Base-by-base conservation (phyloP, 2,888 invertebrate genomes). In the Nomada flava region DNA sequence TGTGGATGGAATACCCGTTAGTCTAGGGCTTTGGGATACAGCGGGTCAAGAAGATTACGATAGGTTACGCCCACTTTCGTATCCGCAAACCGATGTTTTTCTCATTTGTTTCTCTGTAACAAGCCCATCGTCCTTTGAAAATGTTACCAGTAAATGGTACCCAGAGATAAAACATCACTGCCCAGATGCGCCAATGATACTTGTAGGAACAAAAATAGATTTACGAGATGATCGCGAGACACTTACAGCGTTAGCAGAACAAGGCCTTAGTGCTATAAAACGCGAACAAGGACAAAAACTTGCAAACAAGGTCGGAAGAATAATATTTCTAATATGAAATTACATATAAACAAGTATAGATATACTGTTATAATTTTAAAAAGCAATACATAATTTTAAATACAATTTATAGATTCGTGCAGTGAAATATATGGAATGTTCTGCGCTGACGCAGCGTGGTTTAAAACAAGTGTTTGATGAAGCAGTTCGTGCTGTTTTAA, bases 81-180 rank as follows among this genome's bases (percentile, higher is more conserved):
- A 99, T 94, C 99, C 99, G 92, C 99, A 99, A 96, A 99, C 99
- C 87, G 99, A 99, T 95, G 99, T 99, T 86, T 99, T 99, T 95
- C 96, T 99, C 92, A 98, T 99, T 95, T 99, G 99, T 95, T 99
- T 99, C 95, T 99, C 99, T 95, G 98, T 99, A 89, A 99, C 99
- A 90, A 98, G 99, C 94, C 99, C 99, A 85, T 99, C 99, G 71
- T 99, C 99, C 68, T 99, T 99, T 95, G 99, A 99, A 95, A 99
- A 99, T 96, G 99, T 99, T 86, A 98, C 98, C 92, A 98, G 98
- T 88, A 99, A 99, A 95, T 99, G 99, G 99, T 98, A 98, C 95
- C 99, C 99, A 88, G 99, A 99, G 96, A 99, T 99, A 91, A 98
- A 99, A 95, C 99, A 99, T 94, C 99, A 99, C 94, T 99, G 99